Conservation (phyloP, 2,888 invertebrate species). For the Amphipyra tragopoginis region DNA sequence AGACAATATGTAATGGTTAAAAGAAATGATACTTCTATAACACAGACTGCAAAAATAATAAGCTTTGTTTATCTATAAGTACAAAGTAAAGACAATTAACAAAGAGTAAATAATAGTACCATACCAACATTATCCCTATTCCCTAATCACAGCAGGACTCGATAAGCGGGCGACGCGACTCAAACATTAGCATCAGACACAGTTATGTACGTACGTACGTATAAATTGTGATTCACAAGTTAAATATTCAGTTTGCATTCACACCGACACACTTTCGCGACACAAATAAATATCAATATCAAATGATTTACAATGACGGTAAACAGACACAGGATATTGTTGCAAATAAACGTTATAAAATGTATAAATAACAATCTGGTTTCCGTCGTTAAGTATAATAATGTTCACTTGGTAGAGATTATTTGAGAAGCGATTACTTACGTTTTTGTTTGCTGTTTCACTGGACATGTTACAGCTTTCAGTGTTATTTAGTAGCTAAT, state of each 20-base stretch:
- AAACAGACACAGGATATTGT: constrained; percentile 33
- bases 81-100: no score
- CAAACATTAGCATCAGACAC: constrained; percentile 40
- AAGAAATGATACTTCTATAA: no score
- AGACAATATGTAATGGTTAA: no score
- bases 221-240: constrained; percentile 58
- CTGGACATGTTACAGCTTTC: constrained; percentile 85
- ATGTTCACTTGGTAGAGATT: background rate
- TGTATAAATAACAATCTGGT: constrained; percentile 17
- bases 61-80: background rate
- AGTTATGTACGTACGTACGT: constrained; percentile 31
- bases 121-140: constrained; percentile 56
- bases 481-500: background rate
- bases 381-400: constrained; percentile 2
- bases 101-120: constrained; percentile 26
- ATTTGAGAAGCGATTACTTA: constrained; percentile 74
- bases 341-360: constrained; percentile 8
- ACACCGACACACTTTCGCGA: constrained; percentile 78
- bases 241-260: constrained; percentile 72
- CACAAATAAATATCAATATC: constrained; percentile 44
- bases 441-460: constrained; percentile 90
- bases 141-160: constrained; percentile 31
- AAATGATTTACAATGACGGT: constrained; percentile 3
- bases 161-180: constrained; percentile 29
- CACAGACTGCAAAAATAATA: background rate